Evolutionary conservation across 2,888 invertebrate genomes (phyloP).

Genomic region (Laspeyria flexula): DNA sequence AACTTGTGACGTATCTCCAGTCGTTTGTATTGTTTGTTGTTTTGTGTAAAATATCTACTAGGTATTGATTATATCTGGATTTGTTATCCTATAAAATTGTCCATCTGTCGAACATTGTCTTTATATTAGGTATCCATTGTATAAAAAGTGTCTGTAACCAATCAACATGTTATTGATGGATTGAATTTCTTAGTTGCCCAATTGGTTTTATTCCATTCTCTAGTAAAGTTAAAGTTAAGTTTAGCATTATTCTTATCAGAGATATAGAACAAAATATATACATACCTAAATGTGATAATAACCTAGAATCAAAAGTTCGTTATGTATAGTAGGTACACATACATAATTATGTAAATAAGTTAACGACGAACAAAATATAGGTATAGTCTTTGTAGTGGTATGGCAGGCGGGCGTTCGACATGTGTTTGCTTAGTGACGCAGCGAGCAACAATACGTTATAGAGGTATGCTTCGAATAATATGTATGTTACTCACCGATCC

Average conservation of each 20-base stretch:
- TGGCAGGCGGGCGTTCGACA: constrained; percentile 35
- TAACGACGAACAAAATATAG: constrained; percentile 24
- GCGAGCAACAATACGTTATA: constrained; percentile 36
- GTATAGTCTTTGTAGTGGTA: constrained; percentile 28
- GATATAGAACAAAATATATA: too few relatives aligned
- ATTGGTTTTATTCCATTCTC: too few relatives aligned
- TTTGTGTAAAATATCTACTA: too few relatives aligned
- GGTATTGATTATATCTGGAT: too few relatives aligned
- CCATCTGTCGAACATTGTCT: too few relatives aligned
- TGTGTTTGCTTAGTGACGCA: constrained; percentile 50
- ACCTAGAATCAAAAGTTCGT: background rate
- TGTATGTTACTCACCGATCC: constrained; percentile 34
- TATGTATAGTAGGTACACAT: background rate
- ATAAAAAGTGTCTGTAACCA: too few relatives aligned
- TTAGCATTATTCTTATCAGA: too few relatives aligned
- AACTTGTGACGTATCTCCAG: constrained; percentile 11
- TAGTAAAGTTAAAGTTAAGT: too few relatives aligned
- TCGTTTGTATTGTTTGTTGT: background rate
- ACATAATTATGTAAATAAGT: constrained; percentile 11
- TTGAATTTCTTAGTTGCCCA: too few relatives aligned
- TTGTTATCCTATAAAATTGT: too few relatives aligned
- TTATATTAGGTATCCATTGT: too few relatives aligned
- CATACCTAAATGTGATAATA: background rate
- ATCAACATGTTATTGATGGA: too few relatives aligned
- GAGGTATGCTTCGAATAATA: constrained; percentile 41